A percentile compares a stretch with the other conserved stretches of the same genome.
phyloP scores from a whole-genome alignment of 2,797 vertebrate species.

The Oreochromis grahami region DNA sequence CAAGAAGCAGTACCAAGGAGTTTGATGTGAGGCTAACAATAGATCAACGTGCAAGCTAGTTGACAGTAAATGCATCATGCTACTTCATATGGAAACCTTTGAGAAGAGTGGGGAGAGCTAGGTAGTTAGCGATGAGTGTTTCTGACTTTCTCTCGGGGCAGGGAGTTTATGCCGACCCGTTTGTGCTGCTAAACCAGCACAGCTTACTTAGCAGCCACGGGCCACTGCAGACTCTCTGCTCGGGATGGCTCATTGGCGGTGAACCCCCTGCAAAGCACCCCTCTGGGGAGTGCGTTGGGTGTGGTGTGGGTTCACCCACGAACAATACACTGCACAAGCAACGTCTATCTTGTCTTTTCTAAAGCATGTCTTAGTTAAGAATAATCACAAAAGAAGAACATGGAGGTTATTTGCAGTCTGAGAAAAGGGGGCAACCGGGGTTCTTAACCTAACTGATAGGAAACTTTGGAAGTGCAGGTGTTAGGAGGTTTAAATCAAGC shows the following conservation, averaged over 20 bases:
- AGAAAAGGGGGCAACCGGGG: not conserved
- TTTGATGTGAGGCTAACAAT: conserved; percentile 4
- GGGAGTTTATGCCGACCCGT: not conserved
- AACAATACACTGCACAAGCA: conserved; percentile 24
- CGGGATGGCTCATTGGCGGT: conserved; percentile 22
- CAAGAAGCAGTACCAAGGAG: not conserved
- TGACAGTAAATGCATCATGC: conserved; percentile 21
- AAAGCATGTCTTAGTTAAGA: not conserved
- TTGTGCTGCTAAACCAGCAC: conserved; percentile 5
- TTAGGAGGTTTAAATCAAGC: not conserved
- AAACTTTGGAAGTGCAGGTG: not conserved
- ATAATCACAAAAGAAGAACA: not conserved
- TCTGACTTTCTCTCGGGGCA: not conserved
- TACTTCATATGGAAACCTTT: not conserved
- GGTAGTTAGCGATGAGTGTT: not conserved
- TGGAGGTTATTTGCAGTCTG: not conserved
- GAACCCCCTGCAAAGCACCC: conserved; percentile 44
- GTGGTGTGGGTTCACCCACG: conserved; percentile 67
- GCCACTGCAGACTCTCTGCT: not conserved
- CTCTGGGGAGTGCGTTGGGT: conserved; percentile 61
- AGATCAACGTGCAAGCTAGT: conserved; percentile 50
- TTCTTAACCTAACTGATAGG: not conserved
- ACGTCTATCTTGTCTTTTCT: not conserved
- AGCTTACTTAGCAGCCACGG: not conserved
- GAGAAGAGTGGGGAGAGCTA: not conserved